Evolutionary conservation across 2,888 invertebrate species (phyloP), one percentile per base, ranked within the genome.

Genomic region (Tipula confusa): DNA sequence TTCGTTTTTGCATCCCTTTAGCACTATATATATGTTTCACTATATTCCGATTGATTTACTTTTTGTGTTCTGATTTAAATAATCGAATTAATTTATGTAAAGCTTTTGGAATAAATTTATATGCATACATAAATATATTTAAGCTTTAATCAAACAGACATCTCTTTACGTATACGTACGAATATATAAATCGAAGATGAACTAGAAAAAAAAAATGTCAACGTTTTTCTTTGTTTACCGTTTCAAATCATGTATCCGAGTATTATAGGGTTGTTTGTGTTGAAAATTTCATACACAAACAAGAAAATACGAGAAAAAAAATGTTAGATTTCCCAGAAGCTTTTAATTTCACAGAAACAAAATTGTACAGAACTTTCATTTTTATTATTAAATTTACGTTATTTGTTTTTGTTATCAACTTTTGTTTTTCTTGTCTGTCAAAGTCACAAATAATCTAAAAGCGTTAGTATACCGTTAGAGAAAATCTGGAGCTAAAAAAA

Each of bases 71-170:
- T 64, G 9, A 64, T 64, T 64, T 64, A 64, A 64, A 64, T 64
- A 64, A 64, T 64, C 64, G n/a, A 64, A 64, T 64, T 64, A 64
- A 64, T 64, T 64, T 64, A 64, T 64, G 64, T 64, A 24, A 24
- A 64, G 24, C 64, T 64, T 64, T 64, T 24, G 24, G 64, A 64
- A 64, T n/a, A n/a, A n/a, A n/a, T n/a, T n/a, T n/a, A n/a, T n/a
- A n/a, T n/a, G n/a, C n/a, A n/a, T n/a, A n/a, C n/a, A n/a, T n/a
- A n/a, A n/a, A n/a, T 64, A 24, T 64, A 64, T 64, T 24, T 64
- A 64, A 64, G 24, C 24, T 64, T 24, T 64, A 64, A 64, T 24
- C 64, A 64, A 64, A 64, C 64, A 64, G 9, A 24, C 13, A 64
- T 24, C 2, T 43, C n/a, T 43, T n/a, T n/a, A 43, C 15, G 43